These are phyloP conservation scores for Podarcis cretensis DNA, from an alignment of 2,113 vertebrate species.

Conservation along the genomic window DNA sequence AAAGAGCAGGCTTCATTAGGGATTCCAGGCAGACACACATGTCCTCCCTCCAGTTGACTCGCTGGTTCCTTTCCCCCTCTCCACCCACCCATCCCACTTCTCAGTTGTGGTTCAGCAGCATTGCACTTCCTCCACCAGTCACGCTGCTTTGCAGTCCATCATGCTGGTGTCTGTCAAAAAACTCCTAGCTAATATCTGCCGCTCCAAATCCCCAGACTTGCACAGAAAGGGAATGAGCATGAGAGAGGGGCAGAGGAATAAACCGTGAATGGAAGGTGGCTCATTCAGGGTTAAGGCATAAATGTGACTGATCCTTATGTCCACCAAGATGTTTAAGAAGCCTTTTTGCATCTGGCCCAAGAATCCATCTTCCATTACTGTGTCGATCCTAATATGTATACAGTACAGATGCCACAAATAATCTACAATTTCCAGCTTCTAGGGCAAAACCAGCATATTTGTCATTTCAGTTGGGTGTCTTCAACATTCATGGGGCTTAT, in stretches of 20 bases:
- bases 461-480: neutral
- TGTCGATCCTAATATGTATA: neutral
- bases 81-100: neutral
- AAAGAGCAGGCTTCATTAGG: accelerated
- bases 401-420: neutral
- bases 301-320: neutral
- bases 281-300: neutral
- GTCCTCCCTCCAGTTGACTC: constrained; percentile 46
- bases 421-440: neutral
- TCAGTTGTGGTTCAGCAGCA: constrained; percentile 38
- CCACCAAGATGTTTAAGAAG: too few species aligned
- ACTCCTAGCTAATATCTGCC: constrained; percentile 10
- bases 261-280: accelerated
- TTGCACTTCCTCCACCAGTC: accelerated
- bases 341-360: neutral
- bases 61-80: constrained; percentile 11
- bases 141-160: constrained; percentile 27
- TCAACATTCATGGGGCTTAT: too few species aligned
- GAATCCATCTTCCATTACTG: neutral
- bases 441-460: neutral
- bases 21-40: neutral
- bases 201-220: neutral
- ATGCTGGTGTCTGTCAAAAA: neutral
- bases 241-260: neutral
- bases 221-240: neutral